Percentiles rank a stretch among this genome's conserved stretches.
These are phyloP conservation scores for Scalopus aquaticus DNA, from an alignment of 2,113 vertebrate genomes.

Conservation along the genomic window DNA sequence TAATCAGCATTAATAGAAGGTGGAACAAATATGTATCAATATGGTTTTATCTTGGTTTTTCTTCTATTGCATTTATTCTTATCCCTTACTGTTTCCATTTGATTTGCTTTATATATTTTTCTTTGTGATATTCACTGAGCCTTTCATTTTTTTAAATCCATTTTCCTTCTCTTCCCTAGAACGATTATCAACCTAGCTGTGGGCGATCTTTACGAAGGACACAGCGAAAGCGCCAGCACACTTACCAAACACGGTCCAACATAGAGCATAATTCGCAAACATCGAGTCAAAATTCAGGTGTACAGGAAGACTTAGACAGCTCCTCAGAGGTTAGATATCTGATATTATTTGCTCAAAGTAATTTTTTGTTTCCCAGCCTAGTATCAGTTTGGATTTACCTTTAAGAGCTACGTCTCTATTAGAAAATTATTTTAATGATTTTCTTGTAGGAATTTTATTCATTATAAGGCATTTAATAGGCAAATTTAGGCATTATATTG, in stretches of 20 bases:
- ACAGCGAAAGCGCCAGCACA: constrained; percentile 91
- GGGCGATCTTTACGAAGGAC: constrained; percentile 90
- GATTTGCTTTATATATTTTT: neutral
- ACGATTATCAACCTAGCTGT: constrained; percentile 83
- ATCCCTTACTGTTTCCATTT: neutral
- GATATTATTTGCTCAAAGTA: neutral
- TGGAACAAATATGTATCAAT: neutral
- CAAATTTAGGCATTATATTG: neutral
- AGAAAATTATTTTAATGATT: constrained; percentile 13
- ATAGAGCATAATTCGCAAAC: constrained; percentile 88
- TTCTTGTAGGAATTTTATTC: constrained; percentile 16
- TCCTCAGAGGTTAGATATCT: constrained; percentile 89
- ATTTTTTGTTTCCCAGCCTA: constrained; percentile 14
- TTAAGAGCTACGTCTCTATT: neutral
- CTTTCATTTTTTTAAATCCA: neutral
- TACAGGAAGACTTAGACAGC: constrained; percentile 88
- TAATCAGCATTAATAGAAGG: constrained; percentile 5
- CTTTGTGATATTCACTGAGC: neutral
- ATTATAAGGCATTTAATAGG: neutral
- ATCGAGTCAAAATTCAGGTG: constrained; percentile 81
- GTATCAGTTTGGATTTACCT: neutral
- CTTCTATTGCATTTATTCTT: neutral
- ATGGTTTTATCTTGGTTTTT: neutral
- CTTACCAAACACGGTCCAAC: constrained; percentile 96
- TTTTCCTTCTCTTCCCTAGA: constrained; percentile 80